Percentiles rank a stretch among this genome's conserved stretches.
phyloP scores from a whole-genome alignment of 2,797 vertebrate species.

The Tolypeutes matacus region DNA sequence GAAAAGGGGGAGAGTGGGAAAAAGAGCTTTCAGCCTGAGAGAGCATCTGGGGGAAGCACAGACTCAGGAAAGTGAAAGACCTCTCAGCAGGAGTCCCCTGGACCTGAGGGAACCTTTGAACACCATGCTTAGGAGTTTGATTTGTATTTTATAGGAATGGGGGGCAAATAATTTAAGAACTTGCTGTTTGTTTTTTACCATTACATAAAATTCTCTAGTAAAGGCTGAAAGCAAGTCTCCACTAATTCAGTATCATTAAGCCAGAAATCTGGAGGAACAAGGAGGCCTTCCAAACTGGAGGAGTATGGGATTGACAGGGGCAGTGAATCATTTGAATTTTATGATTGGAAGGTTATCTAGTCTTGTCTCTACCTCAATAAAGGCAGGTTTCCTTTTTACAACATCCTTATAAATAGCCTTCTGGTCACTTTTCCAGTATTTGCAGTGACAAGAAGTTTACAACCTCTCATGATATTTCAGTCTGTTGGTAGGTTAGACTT shows the following conservation, averaged over 20 bases:
- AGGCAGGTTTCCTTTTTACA: background rate
- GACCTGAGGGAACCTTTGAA: background rate
- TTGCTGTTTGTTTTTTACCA: background rate
- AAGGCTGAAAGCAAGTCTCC: slow-evolving; percentile 7
- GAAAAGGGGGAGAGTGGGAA: background rate
- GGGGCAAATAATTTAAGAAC: background rate
- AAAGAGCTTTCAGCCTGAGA: background rate
- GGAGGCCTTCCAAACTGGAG: background rate
- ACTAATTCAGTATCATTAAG: background rate
- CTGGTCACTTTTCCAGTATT: background rate
- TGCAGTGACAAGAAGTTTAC: background rate
- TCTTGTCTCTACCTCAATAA: background rate
- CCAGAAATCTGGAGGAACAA: background rate
- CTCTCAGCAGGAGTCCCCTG: background rate
- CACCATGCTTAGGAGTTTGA: background rate
- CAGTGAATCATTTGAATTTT: background rate
- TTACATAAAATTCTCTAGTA: background rate
- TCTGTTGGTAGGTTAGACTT: background rate
- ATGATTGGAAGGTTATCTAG: background rate
- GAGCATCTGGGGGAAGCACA: background rate
- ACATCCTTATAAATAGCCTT: background rate
- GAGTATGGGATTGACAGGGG: background rate
- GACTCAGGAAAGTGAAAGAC: background rate
- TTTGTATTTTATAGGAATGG: background rate
- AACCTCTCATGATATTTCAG: background rate